These are phyloP conservation scores for Drosophila varians DNA, from an alignment of 1,140 invertebrate species.

Conservation along the genomic window DNA sequence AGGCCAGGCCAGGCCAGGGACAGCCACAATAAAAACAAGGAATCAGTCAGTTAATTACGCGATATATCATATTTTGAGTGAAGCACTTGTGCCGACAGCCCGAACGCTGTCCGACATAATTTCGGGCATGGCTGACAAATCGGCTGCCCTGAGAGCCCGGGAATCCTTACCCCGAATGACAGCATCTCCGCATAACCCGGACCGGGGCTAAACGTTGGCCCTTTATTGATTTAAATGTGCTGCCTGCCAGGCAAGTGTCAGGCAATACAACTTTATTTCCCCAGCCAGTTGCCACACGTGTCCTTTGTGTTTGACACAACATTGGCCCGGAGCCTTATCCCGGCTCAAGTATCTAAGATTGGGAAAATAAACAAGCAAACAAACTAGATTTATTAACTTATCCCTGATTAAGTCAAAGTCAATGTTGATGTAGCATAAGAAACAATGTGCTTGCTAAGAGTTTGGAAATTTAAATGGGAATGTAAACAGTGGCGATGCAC, in stretches of 20 bases:
- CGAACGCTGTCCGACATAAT: slow-evolving; percentile 31
- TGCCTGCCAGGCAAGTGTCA: slow-evolving; percentile 37
- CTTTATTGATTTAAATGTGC: slow-evolving; percentile 47
- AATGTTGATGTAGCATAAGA: slow-evolving; percentile 30
- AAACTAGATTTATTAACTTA: slow-evolving; percentile 37
- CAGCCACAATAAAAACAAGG: slow-evolving; percentile 39
- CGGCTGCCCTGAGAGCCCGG: not conserved
- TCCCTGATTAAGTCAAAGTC: slow-evolving; percentile 40
- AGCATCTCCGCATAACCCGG: slow-evolving; percentile 3
- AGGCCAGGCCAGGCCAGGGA: too few relatives aligned
- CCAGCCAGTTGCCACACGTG: slow-evolving; percentile 43
- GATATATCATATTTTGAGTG: slow-evolving; percentile 57
- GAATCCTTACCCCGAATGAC: slow-evolving; percentile 17
- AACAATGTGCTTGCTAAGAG: slow-evolving; percentile 27
- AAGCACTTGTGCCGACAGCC: slow-evolving; percentile 15
- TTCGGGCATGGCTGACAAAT: slow-evolving; percentile 20
- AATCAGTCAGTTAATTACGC: slow-evolving; percentile 73
- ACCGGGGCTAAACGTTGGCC: not conserved
- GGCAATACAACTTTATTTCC: slow-evolving; percentile 46
- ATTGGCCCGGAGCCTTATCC: not conserved
- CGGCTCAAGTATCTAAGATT: slow-evolving; percentile 18
- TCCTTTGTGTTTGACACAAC: not conserved
- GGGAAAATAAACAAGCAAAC: slow-evolving; percentile 24
- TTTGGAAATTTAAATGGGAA: slow-evolving; percentile 24
- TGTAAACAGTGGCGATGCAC: not conserved